Conservation (phyloP, 2,888 invertebrate species). For the Acanthosepion esculentum region DNA sequence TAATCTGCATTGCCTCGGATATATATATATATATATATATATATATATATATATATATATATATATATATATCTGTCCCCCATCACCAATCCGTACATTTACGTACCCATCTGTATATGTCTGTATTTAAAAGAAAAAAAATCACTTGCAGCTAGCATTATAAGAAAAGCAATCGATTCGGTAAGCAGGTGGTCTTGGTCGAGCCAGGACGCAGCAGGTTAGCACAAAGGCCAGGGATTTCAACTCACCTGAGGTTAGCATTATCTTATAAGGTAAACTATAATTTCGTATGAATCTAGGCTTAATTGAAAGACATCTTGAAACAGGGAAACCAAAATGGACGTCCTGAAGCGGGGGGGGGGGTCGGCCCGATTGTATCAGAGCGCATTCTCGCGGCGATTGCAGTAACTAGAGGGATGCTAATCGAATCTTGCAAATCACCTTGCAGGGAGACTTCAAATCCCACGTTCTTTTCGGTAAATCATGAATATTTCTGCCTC, state of each 20-base stretch:
- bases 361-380: neutral
- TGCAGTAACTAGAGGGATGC: neutral
- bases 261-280: neutral
- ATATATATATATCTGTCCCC: neutral
- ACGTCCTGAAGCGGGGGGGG: neutral
- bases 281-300: neutral
- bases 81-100: neutral
- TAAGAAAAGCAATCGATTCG: neutral
- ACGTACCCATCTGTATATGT: neutral
- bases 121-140: neutral
- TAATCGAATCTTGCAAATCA: neutral
- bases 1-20: neutral
- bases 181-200: neutral
- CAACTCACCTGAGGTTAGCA: neutral
- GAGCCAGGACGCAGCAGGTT: neutral
- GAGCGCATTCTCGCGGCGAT: neutral
- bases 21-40: neutral
- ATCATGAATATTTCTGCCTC: neutral
- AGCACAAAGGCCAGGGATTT: neutral
- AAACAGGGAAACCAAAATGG: neutral
- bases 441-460: neutral
- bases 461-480: neutral
- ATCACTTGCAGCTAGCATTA: neutral
- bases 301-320: neutral
- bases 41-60: too few relatives aligned